phyloP scores from a whole-genome alignment of 2,888 invertebrate species.

The Rhagonycha fulva region DNA sequence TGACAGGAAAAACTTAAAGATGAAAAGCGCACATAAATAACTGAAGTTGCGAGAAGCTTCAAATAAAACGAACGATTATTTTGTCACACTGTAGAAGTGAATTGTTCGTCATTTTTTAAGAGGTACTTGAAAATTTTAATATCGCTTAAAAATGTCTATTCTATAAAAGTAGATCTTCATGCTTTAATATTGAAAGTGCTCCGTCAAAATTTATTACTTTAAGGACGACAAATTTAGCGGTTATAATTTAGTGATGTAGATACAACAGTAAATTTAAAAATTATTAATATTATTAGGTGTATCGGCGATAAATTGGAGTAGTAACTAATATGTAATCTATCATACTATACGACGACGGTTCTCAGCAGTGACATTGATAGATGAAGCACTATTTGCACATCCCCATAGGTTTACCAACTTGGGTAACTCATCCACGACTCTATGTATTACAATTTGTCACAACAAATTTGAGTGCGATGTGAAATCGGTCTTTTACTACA shows the following conservation, averaged over 20 bases:
- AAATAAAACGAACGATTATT: neutral
- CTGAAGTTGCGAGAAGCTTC: neutral
- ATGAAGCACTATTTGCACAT: conserved; percentile 17
- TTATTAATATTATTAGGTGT: neutral
- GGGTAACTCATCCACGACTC: conserved; percentile 18
- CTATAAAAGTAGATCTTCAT: neutral
- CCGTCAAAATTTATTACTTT: neutral
- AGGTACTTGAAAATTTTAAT: neutral
- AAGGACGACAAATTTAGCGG: neutral
- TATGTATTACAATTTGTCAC: conserved; percentile 26
- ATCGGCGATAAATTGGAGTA: conserved; percentile 3
- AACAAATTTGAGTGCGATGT: conserved; percentile 16
- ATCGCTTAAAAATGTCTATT: neutral
- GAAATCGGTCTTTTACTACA: conserved; percentile 5
- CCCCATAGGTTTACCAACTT: conserved; percentile 19
- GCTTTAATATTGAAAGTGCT: neutral
- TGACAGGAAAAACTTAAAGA: neutral
- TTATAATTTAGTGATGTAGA: neutral
- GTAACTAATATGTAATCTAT: conserved; percentile 21
- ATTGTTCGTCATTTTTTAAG: neutral
- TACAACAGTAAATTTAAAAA: neutral
- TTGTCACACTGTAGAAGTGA: neutral
- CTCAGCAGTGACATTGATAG: conserved; percentile 19
- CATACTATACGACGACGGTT: conserved; percentile 11
- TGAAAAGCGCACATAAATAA: neutral